Evolutionary conservation across 2,797 vertebrate genomes (phyloP).

Genomic region (Pangasius djambal): DNA sequence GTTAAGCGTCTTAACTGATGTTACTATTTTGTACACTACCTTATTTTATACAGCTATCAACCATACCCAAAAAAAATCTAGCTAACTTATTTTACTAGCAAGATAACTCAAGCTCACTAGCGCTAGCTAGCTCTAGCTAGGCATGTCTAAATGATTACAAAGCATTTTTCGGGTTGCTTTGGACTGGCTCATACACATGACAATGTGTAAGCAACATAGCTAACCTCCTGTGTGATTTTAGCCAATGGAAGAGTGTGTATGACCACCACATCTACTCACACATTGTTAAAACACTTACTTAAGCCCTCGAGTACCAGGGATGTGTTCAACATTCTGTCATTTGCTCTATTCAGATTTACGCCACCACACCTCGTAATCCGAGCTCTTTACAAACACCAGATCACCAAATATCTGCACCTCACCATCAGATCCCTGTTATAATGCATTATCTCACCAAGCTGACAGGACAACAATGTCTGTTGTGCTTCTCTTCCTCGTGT

Average conservation of each 20-base stretch:
- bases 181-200: not conserved
- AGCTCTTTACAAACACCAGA: not conserved
- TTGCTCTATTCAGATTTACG: not conserved
- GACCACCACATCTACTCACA: not conserved
- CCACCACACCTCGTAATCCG: not conserved
- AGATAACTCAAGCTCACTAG: not conserved
- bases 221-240: not conserved
- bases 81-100: not conserved
- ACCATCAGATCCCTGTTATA: conserved; percentile 7
- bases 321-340: not conserved
- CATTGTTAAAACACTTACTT: not conserved
- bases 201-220: not conserved
- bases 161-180: not conserved
- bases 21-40: not conserved
- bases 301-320: not conserved
- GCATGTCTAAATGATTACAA: too few relatives aligned
- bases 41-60: not conserved
- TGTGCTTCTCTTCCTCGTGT: not conserved
- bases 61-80: not conserved
- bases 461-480: conserved; percentile 14
- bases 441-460: conserved; percentile 8
- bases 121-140: not conserved
- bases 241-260: not conserved
- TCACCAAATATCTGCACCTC: conserved; percentile 12
- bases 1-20: not conserved